A percentile compares a stretch with the other conserved stretches of the same genome.
These are phyloP conservation scores for Meiosimyza platycephala DNA, from an alignment of 2,888 invertebrate species.

Conservation along the genomic window DNA sequence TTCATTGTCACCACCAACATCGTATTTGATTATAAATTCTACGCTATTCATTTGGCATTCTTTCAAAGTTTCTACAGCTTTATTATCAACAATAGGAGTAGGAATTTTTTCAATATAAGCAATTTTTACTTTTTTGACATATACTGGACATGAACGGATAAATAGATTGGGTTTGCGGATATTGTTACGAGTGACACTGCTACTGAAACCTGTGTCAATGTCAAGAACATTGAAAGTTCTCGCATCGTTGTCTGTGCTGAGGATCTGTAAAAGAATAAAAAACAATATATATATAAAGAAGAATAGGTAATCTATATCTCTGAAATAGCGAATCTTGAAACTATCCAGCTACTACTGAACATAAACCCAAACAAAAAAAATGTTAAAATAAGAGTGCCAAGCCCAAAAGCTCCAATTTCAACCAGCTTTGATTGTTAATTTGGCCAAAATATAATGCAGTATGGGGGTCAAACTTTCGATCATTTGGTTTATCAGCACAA, in stretches of 20 bases:
- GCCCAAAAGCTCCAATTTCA: too few species aligned
- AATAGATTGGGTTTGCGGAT: conserved; percentile 48
- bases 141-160: conserved; percentile 47
- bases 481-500: too few species aligned
- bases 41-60: conserved; percentile 41
- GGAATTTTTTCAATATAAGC: conserved; percentile 47
- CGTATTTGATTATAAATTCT: conserved; percentile 46
- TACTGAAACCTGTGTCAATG: conserved; percentile 46
- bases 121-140: conserved; percentile 44
- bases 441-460: too few species aligned
- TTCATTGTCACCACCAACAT: conserved; percentile 30
- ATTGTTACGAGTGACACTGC: conserved; percentile 22
- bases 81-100: conserved; percentile 45
- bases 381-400: too few species aligned
- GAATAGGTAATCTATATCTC: too few species aligned
- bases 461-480: too few species aligned
- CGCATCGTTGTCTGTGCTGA: conserved; percentile 10
- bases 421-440: too few species aligned
- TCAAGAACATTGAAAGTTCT: conserved; percentile 41
- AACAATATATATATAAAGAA: background rate
- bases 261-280: conserved; percentile 27
- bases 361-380: too few species aligned
- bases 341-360: too few species aligned
- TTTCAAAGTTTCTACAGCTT: conserved; percentile 44
- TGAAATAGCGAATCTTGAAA: too few species aligned